Base-by-base conservation (phyloP, 2,113 vertebrate species). In the Campylomormyrus tamandua region DNA sequence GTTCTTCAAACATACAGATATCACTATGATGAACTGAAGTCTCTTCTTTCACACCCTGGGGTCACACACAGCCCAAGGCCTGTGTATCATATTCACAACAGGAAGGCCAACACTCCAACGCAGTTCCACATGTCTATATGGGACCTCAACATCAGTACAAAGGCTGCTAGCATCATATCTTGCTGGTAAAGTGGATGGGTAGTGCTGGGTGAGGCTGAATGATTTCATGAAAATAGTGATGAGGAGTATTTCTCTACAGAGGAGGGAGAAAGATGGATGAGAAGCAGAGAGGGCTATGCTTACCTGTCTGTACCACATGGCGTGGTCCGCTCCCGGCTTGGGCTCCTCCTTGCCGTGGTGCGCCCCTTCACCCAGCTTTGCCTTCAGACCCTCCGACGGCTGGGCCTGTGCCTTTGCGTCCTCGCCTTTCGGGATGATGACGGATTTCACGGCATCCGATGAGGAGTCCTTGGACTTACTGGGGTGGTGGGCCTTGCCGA, bases 231-330 rank as follows among this genome's bases (percentile, higher is more conserved):
- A 27, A 27, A 70, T 11, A 10, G 0, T 27, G 21, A 66, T 27
- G 9, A 66, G 58, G 9, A 66, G 10, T 66, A 27, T 66, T 66
- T 66, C 62, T 66, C 9, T 10, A 66, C 9, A 66, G 62, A 66
- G 58, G 62, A 1, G 3, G 62, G 9, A 52, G 45, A 52, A n/a
- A 50, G n/a, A n/a, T n/a, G 5, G 48, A 52, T 49, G 45, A 86
- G 21, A 3, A 48, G 11, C 19, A 27, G 48, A 52, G 15, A 39
- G 11, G n/a, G 8, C 31, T 31, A 49, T 27, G 11, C 85, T 62
- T 98, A 99, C 98, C 97, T 99, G 98, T 97, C 98, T 96, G 95
- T 99, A 99, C 98, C 98, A 99, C 92, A 99, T 96, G 83, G 97
- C 96, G 15, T 97, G 97, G 89, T 99, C 98, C 0, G 96, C 92